A percentile compares a stretch with the other conserved stretches of the same genome.
Conservation (phyloP, 2,797 vertebrate species). For the Spatula clypeata region DNA sequence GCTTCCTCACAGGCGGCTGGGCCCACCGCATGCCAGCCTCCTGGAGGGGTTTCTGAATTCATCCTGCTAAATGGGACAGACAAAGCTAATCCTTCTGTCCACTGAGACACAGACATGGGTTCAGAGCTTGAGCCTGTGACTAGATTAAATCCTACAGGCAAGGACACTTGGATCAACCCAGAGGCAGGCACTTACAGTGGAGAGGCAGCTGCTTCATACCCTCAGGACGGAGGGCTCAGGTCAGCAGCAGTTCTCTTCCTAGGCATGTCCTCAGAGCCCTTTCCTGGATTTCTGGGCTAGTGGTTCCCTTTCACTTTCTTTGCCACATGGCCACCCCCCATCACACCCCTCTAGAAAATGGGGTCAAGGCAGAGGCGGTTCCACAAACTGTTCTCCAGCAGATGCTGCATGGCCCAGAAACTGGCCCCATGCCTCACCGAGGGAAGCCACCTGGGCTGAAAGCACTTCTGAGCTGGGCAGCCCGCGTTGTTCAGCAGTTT, state of each 20-base stretch:
- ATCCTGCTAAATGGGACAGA: fast-evolving
- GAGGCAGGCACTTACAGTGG: too few species aligned
- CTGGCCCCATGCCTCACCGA: fast-evolving
- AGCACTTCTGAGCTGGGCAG: background rate
- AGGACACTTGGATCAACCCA: background rate
- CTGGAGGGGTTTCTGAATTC: background rate
- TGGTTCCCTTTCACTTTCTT: background rate
- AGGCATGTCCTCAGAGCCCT: background rate
- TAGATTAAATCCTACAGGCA: background rate
- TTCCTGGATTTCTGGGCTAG: background rate
- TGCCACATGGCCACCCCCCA: fast-evolving
- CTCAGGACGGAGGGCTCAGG: fast-evolving
- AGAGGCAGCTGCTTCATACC: background rate
- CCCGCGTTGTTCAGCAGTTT: background rate
- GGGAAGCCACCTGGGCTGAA: background rate
- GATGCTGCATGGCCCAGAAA: background rate
- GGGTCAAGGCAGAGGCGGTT: background rate
- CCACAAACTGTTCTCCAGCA: background rate
- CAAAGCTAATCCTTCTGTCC: background rate
- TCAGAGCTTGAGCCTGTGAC: fast-evolving
- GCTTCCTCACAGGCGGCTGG: fast-evolving
- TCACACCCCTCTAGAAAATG: background rate
- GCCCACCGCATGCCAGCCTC: fast-evolving
- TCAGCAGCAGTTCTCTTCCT: background rate
- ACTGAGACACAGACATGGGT: fast-evolving